Evolutionary conservation across 2,888 invertebrate species (phyloP).

Genomic region (Diaperis boleti): DNA sequence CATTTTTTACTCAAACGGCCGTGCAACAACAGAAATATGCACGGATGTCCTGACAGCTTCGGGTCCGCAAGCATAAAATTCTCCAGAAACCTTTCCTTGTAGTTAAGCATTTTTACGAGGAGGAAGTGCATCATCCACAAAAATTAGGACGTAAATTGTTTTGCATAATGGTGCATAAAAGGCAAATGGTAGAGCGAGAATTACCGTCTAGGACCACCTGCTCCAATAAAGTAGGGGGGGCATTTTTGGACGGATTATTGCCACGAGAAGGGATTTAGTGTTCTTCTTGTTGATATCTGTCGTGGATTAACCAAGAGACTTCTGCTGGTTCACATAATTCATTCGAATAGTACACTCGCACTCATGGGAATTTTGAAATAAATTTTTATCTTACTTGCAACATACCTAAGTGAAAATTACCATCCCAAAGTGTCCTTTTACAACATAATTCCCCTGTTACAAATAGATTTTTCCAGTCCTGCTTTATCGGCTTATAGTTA

Average conservation of each 20-base stretch:
- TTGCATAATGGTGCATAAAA: constrained; percentile 17
- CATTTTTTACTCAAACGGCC: constrained; percentile 17
- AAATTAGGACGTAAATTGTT: constrained; percentile 27
- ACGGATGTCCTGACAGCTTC: not conserved
- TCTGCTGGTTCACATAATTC: too few relatives aligned
- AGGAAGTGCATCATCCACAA: constrained; percentile 22
- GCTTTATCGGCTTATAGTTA: not conserved
- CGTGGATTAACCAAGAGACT: too few relatives aligned
- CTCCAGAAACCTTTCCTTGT: constrained; percentile 24
- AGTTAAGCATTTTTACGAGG: constrained; percentile 12
- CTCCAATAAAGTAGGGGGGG: not conserved
- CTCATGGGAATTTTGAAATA: too few relatives aligned
- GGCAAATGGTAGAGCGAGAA: constrained; percentile 17
- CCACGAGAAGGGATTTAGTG: too few relatives aligned
- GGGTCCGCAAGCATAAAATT: not conserved
- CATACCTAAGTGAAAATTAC: too few relatives aligned
- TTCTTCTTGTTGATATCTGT: too few relatives aligned
- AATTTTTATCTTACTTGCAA: too few relatives aligned
- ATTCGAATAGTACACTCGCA: too few relatives aligned
- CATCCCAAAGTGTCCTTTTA: too few relatives aligned
- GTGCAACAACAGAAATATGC: constrained; percentile 7
- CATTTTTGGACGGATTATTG: not conserved
- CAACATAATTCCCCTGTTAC: not conserved
- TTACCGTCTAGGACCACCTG: constrained; percentile 9
- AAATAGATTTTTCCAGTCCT: not conserved